Base-by-base conservation (phyloP, 2,888 invertebrate genomes). In the Drosophila longiperda region DNA sequence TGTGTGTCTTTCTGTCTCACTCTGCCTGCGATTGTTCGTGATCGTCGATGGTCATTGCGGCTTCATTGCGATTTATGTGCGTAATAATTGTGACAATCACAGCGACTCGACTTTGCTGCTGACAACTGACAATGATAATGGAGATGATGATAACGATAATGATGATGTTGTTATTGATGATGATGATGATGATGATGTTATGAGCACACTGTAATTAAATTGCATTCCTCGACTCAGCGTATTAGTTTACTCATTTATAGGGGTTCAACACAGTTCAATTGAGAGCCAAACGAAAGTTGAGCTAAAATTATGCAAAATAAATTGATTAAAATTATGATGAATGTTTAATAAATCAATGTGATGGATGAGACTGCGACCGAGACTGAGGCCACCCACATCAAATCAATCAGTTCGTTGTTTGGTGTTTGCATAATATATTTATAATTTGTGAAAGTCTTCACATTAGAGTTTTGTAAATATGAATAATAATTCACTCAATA, bases 31-130 rank as follows among this genome's bases (percentile, higher is more conserved):
- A 59, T 63, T 52, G 59, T 63, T 45, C 60, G 60, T 75, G 61
- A 67, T 78, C 65, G 68, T 59, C 55, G 66, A 62, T 76, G 59
- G 63, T 36, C 71, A 78, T 65, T 79, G 75, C 59, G 71, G 68
- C 74, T 82, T 80, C 79, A 83, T 85, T 82, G 81, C 89, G 84
- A 89, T 89, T 89, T 89, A 89, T 89, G 90, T 84, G 90, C 89
- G 90, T 82, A 89, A 87, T 89, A 89, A 90, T 83, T 89, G 89
- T 87, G 89, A 90, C 90, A 89, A 89, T 85, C 83, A 81, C 68
- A 67, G 60, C 65, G 69, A 73, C 23, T 45, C 45, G 45, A 42
- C 33, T 58, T 42, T 29, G 49, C 33, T 57, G 62, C 57, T 63
- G 72, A 70, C 69, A 61, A 36, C 72, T 75, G 66, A 66, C 61